Base-by-base conservation (phyloP, 2,113 vertebrate genomes). In the Actinemys pallida region DNA sequence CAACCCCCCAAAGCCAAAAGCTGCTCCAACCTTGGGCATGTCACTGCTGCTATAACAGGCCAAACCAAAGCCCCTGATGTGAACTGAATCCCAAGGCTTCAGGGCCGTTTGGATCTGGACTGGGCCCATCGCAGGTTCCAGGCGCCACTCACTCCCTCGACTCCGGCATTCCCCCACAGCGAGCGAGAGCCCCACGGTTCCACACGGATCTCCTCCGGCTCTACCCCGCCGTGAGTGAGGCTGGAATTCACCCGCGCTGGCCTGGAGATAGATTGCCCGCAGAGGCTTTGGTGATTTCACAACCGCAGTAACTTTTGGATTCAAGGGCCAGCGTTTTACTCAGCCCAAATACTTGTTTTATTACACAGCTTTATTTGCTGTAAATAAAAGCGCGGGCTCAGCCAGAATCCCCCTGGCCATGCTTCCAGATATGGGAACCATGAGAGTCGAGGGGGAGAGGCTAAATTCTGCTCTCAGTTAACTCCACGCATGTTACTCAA, bases 261-360 rank as follows among this genome's bases (percentile, higher is more conserved):
- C 29, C 14, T 62, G 59, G 59, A 62, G 27, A 62, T 2, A 31
- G 62, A n/a, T 16, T 59, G 65, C 65, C 35, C 9, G 8, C 65
- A 50, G 11, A 5, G 35, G 69, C 83, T 69, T 16, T 27, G 27
- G 50, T 39, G 0, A 12, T 50, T 83, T 84, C 87, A 81, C 39
- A 12, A 56, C 9, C 5, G 0, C 35, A 2, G 59, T 3, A 35
- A 86, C 49, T 59, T 1, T 3, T 29, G 20, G 25, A 56, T 17
- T 17, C 39, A 11, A 13, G 52, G 84, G 84, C 84, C 27, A 53
- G 84, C 81, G 14, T 11, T 57, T 24, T 2, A 19, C 39, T 10
- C 56, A 31, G 57, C 72, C 53, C 54, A 57, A 78, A 56, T 78
- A 35, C 72, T 47, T 57, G 72, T 75, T 87, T 56, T 35, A 56